Evolutionary conservation across 2,888 invertebrate genomes (phyloP).

Genomic region (Invenusta paracnida): DNA sequence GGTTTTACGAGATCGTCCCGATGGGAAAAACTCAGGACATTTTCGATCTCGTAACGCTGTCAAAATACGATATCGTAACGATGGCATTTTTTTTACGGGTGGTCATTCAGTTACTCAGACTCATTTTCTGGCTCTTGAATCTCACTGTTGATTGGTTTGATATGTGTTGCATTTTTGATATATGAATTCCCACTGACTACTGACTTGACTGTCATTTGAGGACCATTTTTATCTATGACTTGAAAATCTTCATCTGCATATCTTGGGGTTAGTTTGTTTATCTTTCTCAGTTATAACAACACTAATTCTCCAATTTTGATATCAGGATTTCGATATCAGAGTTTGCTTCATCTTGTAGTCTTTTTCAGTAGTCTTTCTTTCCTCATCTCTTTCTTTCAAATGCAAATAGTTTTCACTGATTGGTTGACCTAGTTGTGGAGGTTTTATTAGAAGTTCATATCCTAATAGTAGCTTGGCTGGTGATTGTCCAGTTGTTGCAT

Average conservation of each 20-base stretch:
- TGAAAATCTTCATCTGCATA: slow-evolving; percentile 30
- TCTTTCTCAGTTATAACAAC: slow-evolving; percentile 21
- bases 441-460: no score
- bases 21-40: no score
- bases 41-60: no score
- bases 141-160: slow-evolving; percentile 27
- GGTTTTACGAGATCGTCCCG: no score
- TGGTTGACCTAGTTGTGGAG: neutral
- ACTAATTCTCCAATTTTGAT: slow-evolving; percentile 30
- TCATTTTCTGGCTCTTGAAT: neutral
- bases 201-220: slow-evolving; percentile 31
- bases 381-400: slow-evolving; percentile 15
- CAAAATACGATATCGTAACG: no score
- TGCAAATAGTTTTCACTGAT: slow-evolving; percentile 4
- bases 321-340: neutral
- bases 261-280: slow-evolving; percentile 22
- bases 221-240: slow-evolving; percentile 32
- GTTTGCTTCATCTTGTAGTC: neutral
- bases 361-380: slow-evolving; percentile 8
- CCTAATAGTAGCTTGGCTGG: no score
- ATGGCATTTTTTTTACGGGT: no score
- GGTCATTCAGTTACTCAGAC: neutral
- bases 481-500: no score
- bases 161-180: slow-evolving; percentile 10
- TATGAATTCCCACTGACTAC: neutral